These are phyloP conservation scores for Tinamus guttatus DNA, from an alignment of 2,113 vertebrate genomes.

Conservation along the genomic window DNA sequence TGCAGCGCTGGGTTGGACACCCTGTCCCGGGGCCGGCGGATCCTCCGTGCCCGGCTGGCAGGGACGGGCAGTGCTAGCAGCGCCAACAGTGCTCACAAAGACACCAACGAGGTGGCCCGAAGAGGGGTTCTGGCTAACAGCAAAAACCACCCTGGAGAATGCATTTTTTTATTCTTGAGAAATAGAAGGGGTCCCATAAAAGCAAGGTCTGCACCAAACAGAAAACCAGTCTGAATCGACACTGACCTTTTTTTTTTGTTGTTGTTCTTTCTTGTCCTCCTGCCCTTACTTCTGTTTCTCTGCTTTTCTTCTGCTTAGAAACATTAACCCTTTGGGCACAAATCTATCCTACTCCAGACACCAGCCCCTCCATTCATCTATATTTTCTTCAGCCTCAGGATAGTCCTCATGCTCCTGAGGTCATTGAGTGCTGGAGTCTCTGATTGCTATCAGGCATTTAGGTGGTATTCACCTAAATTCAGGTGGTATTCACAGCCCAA, in stretches of 20 bases:
- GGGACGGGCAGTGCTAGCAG: neutral
- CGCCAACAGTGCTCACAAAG: too few relatives aligned
- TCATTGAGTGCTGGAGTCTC: rapidly evolving
- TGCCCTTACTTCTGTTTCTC: neutral
- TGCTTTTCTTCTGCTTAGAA: neutral
- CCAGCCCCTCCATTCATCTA: neutral
- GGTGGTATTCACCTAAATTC: neutral
- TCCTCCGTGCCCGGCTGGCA: neutral
- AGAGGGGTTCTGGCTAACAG: neutral
- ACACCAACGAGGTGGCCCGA: neutral
- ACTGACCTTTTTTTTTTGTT: neutral
- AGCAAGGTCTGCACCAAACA: neutral
- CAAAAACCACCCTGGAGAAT: neutral
- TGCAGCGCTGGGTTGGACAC: too few relatives aligned
- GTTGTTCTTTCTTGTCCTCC: neutral
- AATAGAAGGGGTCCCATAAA: neutral
- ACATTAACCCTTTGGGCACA: neutral
- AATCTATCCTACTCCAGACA: neutral
- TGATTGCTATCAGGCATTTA: neutral
- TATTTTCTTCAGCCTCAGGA: neutral
- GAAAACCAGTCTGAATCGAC: neutral
- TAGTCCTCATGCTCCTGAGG: rapidly evolving
- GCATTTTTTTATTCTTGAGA: neutral
- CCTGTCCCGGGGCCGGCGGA: neutral
- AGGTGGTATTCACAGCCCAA: too few relatives aligned